Conservation (phyloP, 2,888 invertebrate species). For the Actias luna region DNA sequence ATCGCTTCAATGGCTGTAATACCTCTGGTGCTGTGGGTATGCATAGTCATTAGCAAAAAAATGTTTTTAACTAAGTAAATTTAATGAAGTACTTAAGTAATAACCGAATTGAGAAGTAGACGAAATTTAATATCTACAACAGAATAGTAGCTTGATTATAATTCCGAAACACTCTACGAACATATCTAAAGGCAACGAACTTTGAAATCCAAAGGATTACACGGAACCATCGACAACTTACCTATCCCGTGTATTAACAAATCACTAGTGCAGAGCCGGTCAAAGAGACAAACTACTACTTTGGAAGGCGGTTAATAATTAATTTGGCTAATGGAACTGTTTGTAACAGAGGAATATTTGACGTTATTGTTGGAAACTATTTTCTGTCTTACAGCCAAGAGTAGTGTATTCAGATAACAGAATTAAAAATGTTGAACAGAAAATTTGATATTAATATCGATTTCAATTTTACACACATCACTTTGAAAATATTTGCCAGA, state of each 20-base stretch:
- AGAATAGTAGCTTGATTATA: not conserved
- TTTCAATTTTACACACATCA: too few relatives aligned
- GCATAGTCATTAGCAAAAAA: too few relatives aligned
- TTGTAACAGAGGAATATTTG: slow-evolving; percentile 67
- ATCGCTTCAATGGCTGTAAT: too few relatives aligned
- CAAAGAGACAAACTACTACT: slow-evolving; percentile 65
- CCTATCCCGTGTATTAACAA: slow-evolving; percentile 68
- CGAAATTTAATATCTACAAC: not conserved
- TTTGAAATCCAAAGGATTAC: slow-evolving; percentile 15
- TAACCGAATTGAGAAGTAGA: too few relatives aligned
- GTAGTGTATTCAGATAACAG: not conserved
- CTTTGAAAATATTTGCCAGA: too few relatives aligned
- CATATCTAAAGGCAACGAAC: slow-evolving; percentile 14
- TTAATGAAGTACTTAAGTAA: too few relatives aligned
- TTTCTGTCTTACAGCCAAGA: not conserved
- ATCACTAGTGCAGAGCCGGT: slow-evolving; percentile 51
- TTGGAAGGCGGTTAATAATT: slow-evolving; percentile 74
- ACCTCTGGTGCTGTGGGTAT: too few relatives aligned
- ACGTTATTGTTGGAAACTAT: slow-evolving; percentile 32
- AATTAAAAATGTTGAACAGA: not conserved
- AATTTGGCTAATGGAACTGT: slow-evolving; percentile 78
- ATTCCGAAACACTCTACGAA: not conserved
- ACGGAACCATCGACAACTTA: slow-evolving; percentile 53
- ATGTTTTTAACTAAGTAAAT: too few relatives aligned
- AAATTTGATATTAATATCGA: too few relatives aligned